Evolutionary conservation across 2,113 vertebrate species (phyloP).

Genomic region (Bothrops jararaca): DNA sequence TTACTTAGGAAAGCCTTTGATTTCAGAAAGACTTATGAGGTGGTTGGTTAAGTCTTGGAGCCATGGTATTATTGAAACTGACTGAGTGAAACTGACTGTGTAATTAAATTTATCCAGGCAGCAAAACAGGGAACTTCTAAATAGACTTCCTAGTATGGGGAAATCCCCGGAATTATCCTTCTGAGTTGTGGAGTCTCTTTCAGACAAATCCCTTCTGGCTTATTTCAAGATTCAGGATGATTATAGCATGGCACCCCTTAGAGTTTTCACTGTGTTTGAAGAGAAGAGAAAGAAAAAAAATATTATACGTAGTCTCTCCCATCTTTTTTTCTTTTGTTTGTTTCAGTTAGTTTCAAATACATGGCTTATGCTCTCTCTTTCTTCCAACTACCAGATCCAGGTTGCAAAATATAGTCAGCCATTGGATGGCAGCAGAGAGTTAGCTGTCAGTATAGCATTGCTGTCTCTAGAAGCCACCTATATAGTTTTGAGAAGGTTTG

Average conservation of each 20-base stretch:
- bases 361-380: neutral
- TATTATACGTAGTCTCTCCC: neutral
- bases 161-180: neutral
- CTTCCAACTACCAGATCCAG: neutral
- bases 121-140: constrained; percentile 31
- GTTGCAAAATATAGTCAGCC: neutral
- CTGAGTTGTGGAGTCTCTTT: neutral
- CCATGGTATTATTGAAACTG: constrained; percentile 38
- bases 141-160: neutral
- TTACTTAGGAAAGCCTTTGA: constrained; percentile 14
- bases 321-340: neutral
- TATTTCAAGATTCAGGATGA: neutral
- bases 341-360: neutral
- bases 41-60: constrained; percentile 32
- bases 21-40: constrained; percentile 24
- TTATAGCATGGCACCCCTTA: neutral
- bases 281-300: neutral
- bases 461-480: neutral
- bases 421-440: neutral
- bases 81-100: constrained; percentile 52
- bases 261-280: neutral
- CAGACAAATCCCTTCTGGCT: neutral
- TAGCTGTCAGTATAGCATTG: neutral
- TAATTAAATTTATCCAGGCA: constrained; percentile 50
- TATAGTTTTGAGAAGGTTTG: neutral